Percentiles rank a stretch among this genome's conserved stretches.
Conservation (phyloP, 1,140 invertebrate species). For the Drosophila arawakana region DNA sequence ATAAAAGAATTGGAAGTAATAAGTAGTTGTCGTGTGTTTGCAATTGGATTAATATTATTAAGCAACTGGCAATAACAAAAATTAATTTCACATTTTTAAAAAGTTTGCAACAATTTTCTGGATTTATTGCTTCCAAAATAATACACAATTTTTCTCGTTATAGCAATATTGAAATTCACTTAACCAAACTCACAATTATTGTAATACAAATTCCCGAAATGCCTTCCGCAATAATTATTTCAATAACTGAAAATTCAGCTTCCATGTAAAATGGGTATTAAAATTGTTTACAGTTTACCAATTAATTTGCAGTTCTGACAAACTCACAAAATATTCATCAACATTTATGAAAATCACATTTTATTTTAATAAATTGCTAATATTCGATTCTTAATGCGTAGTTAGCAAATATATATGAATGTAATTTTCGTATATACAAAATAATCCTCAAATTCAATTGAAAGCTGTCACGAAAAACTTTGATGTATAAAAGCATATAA, state of each 20-base stretch:
- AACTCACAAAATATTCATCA: conserved; percentile 16
- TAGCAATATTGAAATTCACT: background rate
- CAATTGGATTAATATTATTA: background rate
- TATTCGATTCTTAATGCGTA: conserved; percentile 22
- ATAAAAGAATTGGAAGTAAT: conserved; percentile 13
- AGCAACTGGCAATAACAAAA: background rate
- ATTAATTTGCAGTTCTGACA: conserved; percentile 8
- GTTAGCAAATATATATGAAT: conserved; percentile 34
- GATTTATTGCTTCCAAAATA: conserved; percentile 35
- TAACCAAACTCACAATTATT: background rate
- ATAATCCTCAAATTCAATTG: conserved; percentile 22
- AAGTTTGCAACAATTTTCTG: conserved; percentile 24
- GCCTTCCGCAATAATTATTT: conserved; percentile 22
- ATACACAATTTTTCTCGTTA: background rate
- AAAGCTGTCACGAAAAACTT: conserved; percentile 11
- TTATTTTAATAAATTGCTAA: conserved; percentile 12
- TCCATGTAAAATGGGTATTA: conserved; percentile 16
- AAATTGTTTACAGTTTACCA: conserved; percentile 2
- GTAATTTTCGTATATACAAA: conserved; percentile 3
- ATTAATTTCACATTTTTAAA: conserved; percentile 13
- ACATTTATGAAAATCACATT: conserved; percentile 43
- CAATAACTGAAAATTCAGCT: conserved; percentile 24
- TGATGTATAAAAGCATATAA: conserved; percentile 28
- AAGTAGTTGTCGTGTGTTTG: conserved; percentile 10
- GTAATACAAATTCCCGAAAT: background rate